These are phyloP conservation scores for Streblospio benedicti DNA, from an alignment of 1,140 invertebrate species.

Conservation along the genomic window DNA sequence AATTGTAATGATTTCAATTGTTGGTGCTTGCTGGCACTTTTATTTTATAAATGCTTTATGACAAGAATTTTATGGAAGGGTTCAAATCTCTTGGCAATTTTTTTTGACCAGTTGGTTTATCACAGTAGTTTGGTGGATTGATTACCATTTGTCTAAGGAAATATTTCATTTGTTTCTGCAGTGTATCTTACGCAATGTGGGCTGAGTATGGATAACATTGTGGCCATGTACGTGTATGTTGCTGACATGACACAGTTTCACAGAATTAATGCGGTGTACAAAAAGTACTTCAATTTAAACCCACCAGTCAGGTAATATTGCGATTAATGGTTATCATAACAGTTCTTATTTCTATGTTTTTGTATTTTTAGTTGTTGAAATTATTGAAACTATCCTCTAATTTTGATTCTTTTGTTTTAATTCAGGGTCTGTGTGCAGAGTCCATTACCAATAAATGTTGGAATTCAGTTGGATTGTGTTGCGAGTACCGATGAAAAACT, in stretches of 20 bases:
- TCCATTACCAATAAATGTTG: constrained; percentile 60
- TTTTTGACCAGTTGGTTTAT: too few species aligned
- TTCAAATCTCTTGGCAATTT: too few species aligned
- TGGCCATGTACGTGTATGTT: constrained; percentile 72
- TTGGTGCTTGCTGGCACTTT: too few species aligned
- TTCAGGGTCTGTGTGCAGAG: constrained; percentile 75
- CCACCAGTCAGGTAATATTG: constrained; percentile 63
- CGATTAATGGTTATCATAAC: too few species aligned
- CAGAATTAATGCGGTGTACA: constrained; percentile 68
- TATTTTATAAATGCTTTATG: too few species aligned
- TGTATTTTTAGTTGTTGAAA: background rate
- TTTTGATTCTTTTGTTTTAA: background rate
- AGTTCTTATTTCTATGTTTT: too few species aligned
- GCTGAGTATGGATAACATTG: constrained; percentile 57
- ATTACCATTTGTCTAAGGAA: background rate
- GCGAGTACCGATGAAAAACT: constrained; percentile 44
- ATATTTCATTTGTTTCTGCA: constrained; percentile 19
- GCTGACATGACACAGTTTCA: constrained; percentile 70
- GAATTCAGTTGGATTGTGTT: constrained; percentile 62
- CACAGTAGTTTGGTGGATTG: too few species aligned
- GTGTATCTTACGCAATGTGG: constrained; percentile 27
- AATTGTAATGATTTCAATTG: too few species aligned
- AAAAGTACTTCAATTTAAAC: constrained; percentile 59
- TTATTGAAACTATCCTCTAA: background rate
- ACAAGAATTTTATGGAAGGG: too few species aligned